Evolutionary conservation across 1,140 invertebrate species (phyloP).

Genomic region (Diuraphis noxia): DNA sequence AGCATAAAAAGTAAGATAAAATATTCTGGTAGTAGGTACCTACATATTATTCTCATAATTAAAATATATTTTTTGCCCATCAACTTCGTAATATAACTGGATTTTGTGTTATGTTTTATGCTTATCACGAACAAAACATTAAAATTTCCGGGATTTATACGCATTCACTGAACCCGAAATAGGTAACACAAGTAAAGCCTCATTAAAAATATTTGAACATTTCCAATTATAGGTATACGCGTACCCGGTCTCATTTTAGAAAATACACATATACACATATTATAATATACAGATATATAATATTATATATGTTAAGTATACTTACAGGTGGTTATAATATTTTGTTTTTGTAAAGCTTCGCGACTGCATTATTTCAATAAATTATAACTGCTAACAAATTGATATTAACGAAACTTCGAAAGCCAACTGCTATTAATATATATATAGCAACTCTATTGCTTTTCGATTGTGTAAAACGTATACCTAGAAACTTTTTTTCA

Average conservation of each 20-base stretch:
- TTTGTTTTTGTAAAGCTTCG: neutral
- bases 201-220: neutral
- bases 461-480: neutral
- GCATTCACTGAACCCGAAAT: neutral
- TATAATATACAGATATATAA: neutral
- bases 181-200: neutral
- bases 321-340: neutral
- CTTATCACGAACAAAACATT: neutral
- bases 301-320: neutral
- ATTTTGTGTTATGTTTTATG: neutral
- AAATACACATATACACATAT: neutral
- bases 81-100: neutral
- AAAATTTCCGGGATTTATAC: neutral
- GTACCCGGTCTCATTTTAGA: neutral
- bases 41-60: too few species aligned
- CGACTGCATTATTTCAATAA: neutral
- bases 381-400: neutral
- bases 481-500: conserved; percentile 37
- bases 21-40: too few species aligned
- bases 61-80: neutral
- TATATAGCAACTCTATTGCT: neutral
- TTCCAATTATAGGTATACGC: neutral
- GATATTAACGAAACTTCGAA: neutral
- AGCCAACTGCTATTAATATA: conserved; percentile 7
- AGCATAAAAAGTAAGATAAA: neutral